A percentile compares a stretch with the other conserved stretches of the same genome.
phyloP scores from a whole-genome alignment of 2,797 vertebrate genomes.

The Kryptolebias ocellatus region DNA sequence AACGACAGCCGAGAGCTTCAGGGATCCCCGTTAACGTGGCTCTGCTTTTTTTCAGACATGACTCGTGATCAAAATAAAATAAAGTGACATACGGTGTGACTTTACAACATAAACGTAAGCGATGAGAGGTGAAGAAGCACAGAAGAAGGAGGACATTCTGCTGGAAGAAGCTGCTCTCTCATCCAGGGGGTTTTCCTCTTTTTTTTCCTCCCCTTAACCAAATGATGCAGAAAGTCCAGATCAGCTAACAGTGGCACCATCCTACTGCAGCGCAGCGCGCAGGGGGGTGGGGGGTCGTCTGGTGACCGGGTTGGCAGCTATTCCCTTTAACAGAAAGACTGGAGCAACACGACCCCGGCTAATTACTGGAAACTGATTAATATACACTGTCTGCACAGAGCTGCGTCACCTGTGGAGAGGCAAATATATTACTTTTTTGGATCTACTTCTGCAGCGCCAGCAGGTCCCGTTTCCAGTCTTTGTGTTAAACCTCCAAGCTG shows the following conservation, averaged over 20 bases:
- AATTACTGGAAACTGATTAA: too few relatives aligned
- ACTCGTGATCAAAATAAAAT: slow-evolving; percentile 37
- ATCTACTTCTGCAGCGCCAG: too few relatives aligned
- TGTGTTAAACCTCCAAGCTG: neutral
- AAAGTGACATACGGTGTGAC: slow-evolving; percentile 40
- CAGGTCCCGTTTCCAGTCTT: neutral
- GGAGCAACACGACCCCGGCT: neutral
- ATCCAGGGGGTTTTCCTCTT: too few relatives aligned
- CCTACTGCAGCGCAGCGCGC: neutral
- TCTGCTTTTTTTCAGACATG: slow-evolving; percentile 33
- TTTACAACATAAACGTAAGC: slow-evolving; percentile 51
- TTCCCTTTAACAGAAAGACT: slow-evolving; percentile 20
- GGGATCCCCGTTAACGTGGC: slow-evolving; percentile 10
- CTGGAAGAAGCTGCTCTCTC: slow-evolving; percentile 56
- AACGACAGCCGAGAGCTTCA: slow-evolving; percentile 15
- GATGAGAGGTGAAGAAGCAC: slow-evolving; percentile 28
- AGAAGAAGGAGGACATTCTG: slow-evolving; percentile 52
- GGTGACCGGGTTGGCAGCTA: neutral
- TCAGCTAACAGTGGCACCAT: slow-evolving; percentile 39
- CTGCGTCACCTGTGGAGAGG: neutral
- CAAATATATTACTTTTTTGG: too few relatives aligned
- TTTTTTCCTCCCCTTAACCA: too few relatives aligned
- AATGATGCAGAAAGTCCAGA: neutral
- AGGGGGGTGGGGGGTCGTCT: too few relatives aligned
- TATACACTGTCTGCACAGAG: too few relatives aligned